phyloP scores from a whole-genome alignment of 2,113 vertebrate species.

The Rattus rattus region DNA sequence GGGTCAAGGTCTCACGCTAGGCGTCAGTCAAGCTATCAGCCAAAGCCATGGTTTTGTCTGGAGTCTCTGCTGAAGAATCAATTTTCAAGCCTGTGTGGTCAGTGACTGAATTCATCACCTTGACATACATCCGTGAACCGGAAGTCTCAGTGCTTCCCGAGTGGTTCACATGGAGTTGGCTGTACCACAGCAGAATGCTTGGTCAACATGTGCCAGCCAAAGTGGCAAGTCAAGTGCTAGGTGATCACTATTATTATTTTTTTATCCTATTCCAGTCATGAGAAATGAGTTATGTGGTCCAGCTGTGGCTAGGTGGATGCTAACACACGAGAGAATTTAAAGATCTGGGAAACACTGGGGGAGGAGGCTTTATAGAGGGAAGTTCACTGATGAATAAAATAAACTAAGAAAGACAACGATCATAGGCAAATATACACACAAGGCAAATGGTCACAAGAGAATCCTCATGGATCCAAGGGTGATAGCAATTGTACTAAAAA shows the following conservation, averaged over 20 bases:
- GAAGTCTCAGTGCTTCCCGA: neutral
- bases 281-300: neutral
- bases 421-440: neutral
- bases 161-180: too few relatives aligned
- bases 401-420: neutral
- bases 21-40: fast-evolving
- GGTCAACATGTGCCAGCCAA: too few relatives aligned
- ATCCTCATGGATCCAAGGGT: neutral
- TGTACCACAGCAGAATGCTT: neutral
- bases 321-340: neutral
- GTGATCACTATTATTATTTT: neutral
- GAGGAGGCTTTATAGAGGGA: neutral
- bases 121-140: too few relatives aligned
- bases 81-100: neutral
- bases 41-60: neutral
- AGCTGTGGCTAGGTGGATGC: neutral
- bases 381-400: neutral
- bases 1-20: neutral
- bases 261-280: neutral
- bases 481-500: neutral
- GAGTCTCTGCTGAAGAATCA: neutral
- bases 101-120: neutral
- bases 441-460: neutral
- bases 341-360: too few relatives aligned
- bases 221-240: neutral